Evolutionary conservation across 2,888 invertebrate genomes (phyloP), one percentile per base, ranked within the genome.

Genomic region (Chrysotoxum bicinctum): DNA sequence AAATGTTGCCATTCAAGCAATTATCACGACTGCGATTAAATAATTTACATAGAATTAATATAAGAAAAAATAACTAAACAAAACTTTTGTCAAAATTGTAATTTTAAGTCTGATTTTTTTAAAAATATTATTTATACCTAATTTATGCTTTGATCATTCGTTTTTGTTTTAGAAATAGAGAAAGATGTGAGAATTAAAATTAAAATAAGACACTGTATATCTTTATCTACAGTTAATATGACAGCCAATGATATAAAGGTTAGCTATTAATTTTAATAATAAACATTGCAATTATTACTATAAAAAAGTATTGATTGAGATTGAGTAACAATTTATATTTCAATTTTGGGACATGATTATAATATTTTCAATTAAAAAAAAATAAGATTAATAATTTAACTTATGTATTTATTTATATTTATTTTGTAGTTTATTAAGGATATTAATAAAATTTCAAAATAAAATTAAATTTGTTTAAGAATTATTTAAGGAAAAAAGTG

Each of bases 391-490:
- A 60, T 23, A 78, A 37, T 16, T 30, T 35, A 64, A 48, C 26
- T 37, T 60, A 23, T 50, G 23, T 50, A 82, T 82, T 77, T 82
- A 82, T 82, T 77, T 30, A 68, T 82, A 82, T 82, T 82, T 82
- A 82, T 82, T 72, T 70, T 62, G 43, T 82, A 82, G 82, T 54
- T 50, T 50, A 66, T 66, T 66, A 66, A 66, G 35, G 21, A 50
- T n/a, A 50, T 66, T 35, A 66, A 66, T 50, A 66, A 50, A 66
- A 66, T 64, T 64, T 64, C 64, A 64, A 64, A 64, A 64, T 64
- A 64, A 9, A 30, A 32, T 32, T 16, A 0, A 12, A 12, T 19
- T 23, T 23, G 21, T 50, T 50, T 23, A 23, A 0, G 5, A 48
- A 5, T 21, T 21, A 10, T 35, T 2, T 1, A 12, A 3, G 12